phyloP scores from a whole-genome alignment of 1,140 invertebrate genomes.

The Nymphalis io region DNA sequence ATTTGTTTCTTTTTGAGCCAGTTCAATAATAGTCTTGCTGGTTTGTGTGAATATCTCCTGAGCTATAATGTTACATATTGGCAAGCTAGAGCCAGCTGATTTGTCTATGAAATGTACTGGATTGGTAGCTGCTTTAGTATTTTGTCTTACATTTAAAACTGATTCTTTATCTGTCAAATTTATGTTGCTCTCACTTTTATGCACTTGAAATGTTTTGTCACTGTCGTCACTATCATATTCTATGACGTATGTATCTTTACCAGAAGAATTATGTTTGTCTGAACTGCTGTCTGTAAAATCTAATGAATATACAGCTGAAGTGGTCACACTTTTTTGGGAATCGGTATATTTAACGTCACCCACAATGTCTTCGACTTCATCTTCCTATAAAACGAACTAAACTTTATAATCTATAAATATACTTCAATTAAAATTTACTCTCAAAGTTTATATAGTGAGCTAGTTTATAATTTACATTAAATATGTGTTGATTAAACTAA shows the following conservation, averaged over 20 bases:
- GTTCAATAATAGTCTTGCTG: constrained; percentile 72
- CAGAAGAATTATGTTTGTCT: constrained; percentile 64
- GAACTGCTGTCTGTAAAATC: constrained; percentile 69
- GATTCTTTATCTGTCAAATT: constrained; percentile 39
- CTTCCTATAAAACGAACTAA: constrained; percentile 50
- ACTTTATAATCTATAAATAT: background rate
- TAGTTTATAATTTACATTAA: too few species aligned
- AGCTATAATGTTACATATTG: constrained; percentile 43
- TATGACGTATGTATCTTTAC: constrained; percentile 69
- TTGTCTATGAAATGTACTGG: background rate
- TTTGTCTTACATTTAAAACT: constrained; percentile 9
- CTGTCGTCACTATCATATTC: constrained; percentile 65
- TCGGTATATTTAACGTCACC: constrained; percentile 64
- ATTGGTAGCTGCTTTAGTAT: constrained; percentile 13
- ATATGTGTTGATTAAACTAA: too few species aligned
- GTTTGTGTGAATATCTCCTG: constrained; percentile 72
- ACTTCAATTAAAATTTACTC: too few species aligned
- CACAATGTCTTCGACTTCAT: constrained; percentile 63
- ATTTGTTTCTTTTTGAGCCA: constrained; percentile 49
- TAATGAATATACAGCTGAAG: constrained; percentile 60
- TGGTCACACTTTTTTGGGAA: constrained; percentile 70
- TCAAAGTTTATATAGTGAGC: too few species aligned
- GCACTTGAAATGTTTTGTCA: constrained; percentile 46
- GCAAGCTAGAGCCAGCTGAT: constrained; percentile 36
- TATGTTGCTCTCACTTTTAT: constrained; percentile 38